Evolutionary conservation across 2,113 vertebrate genomes (phyloP), one percentile per base, ranked within the genome.

Genomic region (Podarcis raffonei): DNA sequence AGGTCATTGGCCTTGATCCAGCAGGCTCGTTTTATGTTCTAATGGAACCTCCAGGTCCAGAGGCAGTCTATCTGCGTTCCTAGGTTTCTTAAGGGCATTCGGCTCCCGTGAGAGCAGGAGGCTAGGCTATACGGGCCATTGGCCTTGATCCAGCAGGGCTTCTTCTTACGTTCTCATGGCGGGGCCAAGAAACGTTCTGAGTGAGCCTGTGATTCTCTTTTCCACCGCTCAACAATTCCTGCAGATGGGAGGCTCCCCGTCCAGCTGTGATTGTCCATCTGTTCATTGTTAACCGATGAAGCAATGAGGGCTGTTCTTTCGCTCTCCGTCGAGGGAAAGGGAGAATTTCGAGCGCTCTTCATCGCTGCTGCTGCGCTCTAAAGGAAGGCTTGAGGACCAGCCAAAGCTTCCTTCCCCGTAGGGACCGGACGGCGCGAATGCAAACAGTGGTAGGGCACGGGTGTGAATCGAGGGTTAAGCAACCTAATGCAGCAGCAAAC

Each of bases 361-460:
- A 4, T 11, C 59, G 32, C 6, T 30, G 35, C 27, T 35, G 32
- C 6, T 30, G 35, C 27, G 35, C 20, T 13, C 75, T 8, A 2
- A 8, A 3, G 39, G 32, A 32, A 27, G 39, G 20, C 7, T 27
- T 4, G 4, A 4, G n/a, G 2, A 32, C 37, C 22, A 16, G 66
- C 62, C 11, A 9, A 18, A 6, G 57, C 0, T 3, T 20, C 4
- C 18, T 12, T 75, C 11, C 42, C 59, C 37, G 6, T 13, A 6
- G 65, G 30, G 75, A 35, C 30, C 16, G 18, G 59, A 16, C 13
- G 1, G 16, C 4, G 13, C 32, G 9, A 12, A 6, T 20, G 5
- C 4, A 11, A 69, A 27, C 6, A 1, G 3, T 3, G 23, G 20
- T 30, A 15, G 9, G 59, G 22, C 4, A 25, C 2, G 0, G 8